phyloP scores from a whole-genome alignment of 64 coral and sea anemone genomes.

The Porites australiensis region DNA sequence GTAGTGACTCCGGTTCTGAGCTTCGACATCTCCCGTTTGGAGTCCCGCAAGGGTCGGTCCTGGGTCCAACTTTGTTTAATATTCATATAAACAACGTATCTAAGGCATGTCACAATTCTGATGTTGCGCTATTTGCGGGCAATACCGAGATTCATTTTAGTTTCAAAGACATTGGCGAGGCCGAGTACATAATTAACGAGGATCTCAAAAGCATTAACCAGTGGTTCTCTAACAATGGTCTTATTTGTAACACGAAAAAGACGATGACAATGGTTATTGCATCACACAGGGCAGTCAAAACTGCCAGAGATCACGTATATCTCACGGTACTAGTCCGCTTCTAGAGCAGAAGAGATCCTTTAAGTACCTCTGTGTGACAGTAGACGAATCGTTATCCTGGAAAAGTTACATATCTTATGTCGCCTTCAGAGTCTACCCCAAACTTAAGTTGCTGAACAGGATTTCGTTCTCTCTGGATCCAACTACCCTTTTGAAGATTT shows the following conservation, averaged over 20 bases:
- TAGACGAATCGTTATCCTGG: too few relatives aligned
- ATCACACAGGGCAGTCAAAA: too few relatives aligned
- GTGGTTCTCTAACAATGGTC: not conserved
- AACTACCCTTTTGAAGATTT: too few relatives aligned
- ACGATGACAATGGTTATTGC: too few relatives aligned
- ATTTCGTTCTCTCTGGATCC: too few relatives aligned
- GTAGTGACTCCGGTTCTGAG: not conserved
- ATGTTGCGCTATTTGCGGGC: not conserved
- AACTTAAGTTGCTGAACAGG: too few relatives aligned
- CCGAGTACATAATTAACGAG: not conserved
- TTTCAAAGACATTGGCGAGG: not conserved
- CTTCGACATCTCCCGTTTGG: not conserved
- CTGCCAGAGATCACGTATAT: too few relatives aligned
- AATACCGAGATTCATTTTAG: not conserved
- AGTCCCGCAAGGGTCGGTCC: slow-evolving; percentile 1
- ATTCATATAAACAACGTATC: not conserved
- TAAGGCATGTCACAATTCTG: too few relatives aligned
- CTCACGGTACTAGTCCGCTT: not conserved
- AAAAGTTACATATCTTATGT: not conserved
- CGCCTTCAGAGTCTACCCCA: too few relatives aligned
- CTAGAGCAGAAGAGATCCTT: too few relatives aligned
- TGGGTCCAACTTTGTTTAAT: slow-evolving; percentile 25
- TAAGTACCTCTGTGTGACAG: too few relatives aligned
- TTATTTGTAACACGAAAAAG: slow-evolving; percentile 1
- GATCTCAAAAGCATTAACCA: not conserved